Conservation (phyloP, 1,140 invertebrate genomes). For the Drosophila virilis region DNA sequence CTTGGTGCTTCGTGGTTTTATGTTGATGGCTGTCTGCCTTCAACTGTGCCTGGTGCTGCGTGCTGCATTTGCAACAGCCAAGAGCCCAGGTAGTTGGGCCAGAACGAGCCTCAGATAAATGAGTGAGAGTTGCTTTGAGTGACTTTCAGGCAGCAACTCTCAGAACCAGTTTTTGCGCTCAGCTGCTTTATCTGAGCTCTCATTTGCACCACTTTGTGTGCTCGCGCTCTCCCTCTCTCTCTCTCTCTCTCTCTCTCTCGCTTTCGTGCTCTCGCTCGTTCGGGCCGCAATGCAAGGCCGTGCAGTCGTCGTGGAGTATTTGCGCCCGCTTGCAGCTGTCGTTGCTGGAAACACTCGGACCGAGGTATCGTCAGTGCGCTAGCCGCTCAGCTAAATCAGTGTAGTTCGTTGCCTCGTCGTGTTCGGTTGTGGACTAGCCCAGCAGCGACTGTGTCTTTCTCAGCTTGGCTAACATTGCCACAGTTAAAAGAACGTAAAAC, state of each 20-base stretch:
- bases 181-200: conserved; percentile 40
- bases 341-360: conserved; percentile 37
- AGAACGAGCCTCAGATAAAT: conserved; percentile 52
- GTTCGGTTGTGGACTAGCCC: conserved; percentile 70
- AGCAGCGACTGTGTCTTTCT: conserved; percentile 37
- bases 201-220: conserved; percentile 14
- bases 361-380: conserved; percentile 76
- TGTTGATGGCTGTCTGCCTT: conserved; percentile 48
- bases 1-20: conserved; percentile 10
- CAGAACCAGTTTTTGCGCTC: conserved; percentile 27
- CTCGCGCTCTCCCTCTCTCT: conserved; percentile 52
- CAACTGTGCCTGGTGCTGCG: conserved; percentile 47
- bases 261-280: conserved; percentile 85
- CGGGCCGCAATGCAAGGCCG: conserved; percentile 85
- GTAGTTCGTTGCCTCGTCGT: conserved; percentile 83
- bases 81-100: conserved; percentile 3
- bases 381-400: conserved; percentile 68
- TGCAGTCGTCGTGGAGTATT: conserved; percentile 54
- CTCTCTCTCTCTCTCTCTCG: conserved; percentile 1
- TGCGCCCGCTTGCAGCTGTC: conserved; percentile 59
- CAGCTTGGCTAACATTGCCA: conserved; percentile 30
- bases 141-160: conserved; percentile 12
- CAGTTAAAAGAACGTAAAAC: conserved; percentile 64
- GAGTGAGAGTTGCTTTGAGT: conserved; percentile 63
- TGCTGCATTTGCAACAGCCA: conserved; percentile 44